Percentiles rank a stretch among this genome's conserved stretches.
Conservation (phyloP, 2,113 vertebrate species). For the Lonchura striata region DNA sequence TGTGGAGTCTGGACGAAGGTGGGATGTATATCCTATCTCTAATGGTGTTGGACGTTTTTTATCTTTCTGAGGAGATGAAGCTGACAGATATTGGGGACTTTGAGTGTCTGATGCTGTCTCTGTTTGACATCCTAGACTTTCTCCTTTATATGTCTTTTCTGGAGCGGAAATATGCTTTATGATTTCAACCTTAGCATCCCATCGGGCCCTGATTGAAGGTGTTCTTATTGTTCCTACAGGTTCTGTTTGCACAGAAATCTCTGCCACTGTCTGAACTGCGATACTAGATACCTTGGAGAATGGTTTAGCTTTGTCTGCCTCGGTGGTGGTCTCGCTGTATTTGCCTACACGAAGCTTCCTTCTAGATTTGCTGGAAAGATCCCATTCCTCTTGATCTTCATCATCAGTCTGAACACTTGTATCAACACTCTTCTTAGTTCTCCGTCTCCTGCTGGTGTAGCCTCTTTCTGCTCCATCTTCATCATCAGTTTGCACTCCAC, state of each 20-base stretch:
- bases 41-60: conserved; percentile 88
- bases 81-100: conserved; percentile 74
- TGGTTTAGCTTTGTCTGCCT: conserved; percentile 80
- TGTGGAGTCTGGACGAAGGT: conserved; percentile 85
- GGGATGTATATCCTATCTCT: conserved; percentile 89
- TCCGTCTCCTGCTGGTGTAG: conserved; percentile 83
- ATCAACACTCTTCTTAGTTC: conserved; percentile 86
- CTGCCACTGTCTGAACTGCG: conserved; percentile 95
- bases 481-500: conserved; percentile 95
- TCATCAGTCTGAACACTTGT: conserved; percentile 94
- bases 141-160: conserved; percentile 90
- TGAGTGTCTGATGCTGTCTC: conserved; percentile 86
- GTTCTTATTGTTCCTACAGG: conserved; percentile 89
- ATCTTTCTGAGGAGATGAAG: conserved; percentile 85
- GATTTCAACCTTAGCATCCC: conserved; percentile 94
- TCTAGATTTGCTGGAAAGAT: conserved; percentile 84
- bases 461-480: conserved; percentile 89
- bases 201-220: conserved; percentile 83
- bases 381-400: conserved; percentile 97
- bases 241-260: conserved; percentile 98
- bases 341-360: conserved; percentile 85
- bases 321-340: conserved; percentile 74
- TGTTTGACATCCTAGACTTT: conserved; percentile 93
- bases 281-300: conserved; percentile 91
- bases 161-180: conserved; percentile 94